A percentile compares a stretch with the other conserved stretches of the same genome.
phyloP scores from a whole-genome alignment of 2,113 vertebrate genomes.

The Symphodus melops region DNA sequence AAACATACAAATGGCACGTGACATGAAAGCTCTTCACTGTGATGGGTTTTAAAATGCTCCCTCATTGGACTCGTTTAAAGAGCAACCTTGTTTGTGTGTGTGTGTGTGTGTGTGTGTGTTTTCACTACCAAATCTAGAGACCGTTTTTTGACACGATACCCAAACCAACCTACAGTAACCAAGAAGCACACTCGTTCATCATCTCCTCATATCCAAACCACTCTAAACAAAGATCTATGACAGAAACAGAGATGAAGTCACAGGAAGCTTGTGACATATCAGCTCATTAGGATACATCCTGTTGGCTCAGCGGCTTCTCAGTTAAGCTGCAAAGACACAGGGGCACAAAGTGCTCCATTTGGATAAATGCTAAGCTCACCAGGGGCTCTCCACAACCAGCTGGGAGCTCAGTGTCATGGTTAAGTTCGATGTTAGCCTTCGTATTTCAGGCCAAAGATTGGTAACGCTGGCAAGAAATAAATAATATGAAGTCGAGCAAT shows the following conservation, averaged over 20 bases:
- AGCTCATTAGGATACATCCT: constrained; percentile 44
- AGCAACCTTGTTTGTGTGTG: background rate
- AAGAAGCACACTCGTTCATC: constrained; percentile 28
- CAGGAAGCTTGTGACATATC: constrained; percentile 44
- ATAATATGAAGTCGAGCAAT: too few relatives aligned
- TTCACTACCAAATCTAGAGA: background rate
- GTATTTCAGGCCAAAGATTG: background rate
- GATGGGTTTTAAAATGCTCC: background rate
- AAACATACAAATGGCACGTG: constrained; percentile 11
- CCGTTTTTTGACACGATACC: background rate
- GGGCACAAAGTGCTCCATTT: constrained; percentile 20
- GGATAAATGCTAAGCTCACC: constrained; percentile 33
- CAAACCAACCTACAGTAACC: constrained; percentile 23
- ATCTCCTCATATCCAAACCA: constrained; percentile 10
- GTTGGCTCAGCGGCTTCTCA: constrained; percentile 35
- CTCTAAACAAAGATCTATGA: constrained; percentile 14
- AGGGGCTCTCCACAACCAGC: constrained; percentile 19
- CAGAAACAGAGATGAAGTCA: constrained; percentile 47
- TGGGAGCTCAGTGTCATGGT: constrained; percentile 3
- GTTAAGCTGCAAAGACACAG: constrained; percentile 20
- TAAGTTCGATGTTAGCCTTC: background rate
- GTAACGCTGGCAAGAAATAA: too few relatives aligned
- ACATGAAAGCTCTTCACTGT: background rate
- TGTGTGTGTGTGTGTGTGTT: background rate
- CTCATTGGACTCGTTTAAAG: constrained; percentile 12